phyloP scores from a whole-genome alignment of 1,140 invertebrate species.

The Neomicropteryx cornuta region DNA sequence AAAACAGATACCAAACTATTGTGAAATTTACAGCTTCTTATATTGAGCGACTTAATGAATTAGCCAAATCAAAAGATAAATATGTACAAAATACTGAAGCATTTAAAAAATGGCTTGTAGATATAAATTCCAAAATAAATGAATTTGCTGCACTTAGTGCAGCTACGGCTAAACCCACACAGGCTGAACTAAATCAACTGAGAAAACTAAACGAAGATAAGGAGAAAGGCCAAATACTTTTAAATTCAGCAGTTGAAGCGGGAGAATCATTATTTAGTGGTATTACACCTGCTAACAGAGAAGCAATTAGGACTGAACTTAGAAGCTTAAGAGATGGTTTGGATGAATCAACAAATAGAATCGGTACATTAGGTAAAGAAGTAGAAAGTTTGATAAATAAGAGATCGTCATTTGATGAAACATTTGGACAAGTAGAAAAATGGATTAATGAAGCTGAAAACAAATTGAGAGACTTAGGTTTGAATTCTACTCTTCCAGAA shows the following conservation, averaged over 20 bases:
- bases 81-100: constrained; percentile 57
- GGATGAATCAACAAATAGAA: constrained; percentile 72
- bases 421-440: constrained; percentile 66
- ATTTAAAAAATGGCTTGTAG: constrained; percentile 68
- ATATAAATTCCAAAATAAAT: constrained; percentile 61
- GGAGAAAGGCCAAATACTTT: constrained; percentile 62
- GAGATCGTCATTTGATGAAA: constrained; percentile 83
- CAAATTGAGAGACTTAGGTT: constrained; percentile 50
- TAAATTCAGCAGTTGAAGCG: constrained; percentile 72
- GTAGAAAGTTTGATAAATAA: constrained; percentile 79
- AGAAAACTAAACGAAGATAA: constrained; percentile 62
- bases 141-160: constrained; percentile 53
- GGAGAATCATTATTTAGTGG: constrained; percentile 81
- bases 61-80: constrained; percentile 52
- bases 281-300: constrained; percentile 76
- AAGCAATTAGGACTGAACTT: constrained; percentile 71
- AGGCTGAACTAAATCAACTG: constrained; percentile 61
- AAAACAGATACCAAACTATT: constrained; percentile 63
- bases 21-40: constrained; percentile 58
- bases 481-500: constrained; percentile 66
- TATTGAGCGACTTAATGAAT: constrained; percentile 53
- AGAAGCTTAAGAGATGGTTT: constrained; percentile 69
- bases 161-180: constrained; percentile 52
- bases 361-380: constrained; percentile 74
- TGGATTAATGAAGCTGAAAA: constrained; percentile 71